A percentile compares a stretch with the other conserved stretches of the same genome.
These are phyloP conservation scores for Monomorium pharaonis DNA, from an alignment of 1,140 invertebrate genomes.

Conservation along the genomic window DNA sequence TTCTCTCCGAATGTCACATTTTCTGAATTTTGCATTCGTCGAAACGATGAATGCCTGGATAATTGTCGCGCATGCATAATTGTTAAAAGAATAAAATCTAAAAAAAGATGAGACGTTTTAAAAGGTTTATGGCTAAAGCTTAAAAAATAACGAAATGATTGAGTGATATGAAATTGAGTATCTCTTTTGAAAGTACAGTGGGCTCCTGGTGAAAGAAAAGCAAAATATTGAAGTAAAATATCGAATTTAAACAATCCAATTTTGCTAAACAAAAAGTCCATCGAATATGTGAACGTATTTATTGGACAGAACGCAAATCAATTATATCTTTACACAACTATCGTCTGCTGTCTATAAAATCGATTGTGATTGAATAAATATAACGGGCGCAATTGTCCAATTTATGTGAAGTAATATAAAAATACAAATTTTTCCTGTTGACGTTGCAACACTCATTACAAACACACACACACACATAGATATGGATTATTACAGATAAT, in stretches of 20 bases:
- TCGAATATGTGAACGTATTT: neutral
- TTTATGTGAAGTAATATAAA: neutral
- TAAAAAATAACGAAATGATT: neutral
- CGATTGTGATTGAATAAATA: conserved; percentile 16
- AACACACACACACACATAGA: too few species aligned
- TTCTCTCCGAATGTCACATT: neutral
- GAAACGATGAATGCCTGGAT: neutral
- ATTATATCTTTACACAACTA: conserved; percentile 32
- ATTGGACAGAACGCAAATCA: conserved; percentile 32
- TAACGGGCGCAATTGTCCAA: neutral
- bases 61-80: neutral
- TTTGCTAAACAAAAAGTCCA: neutral
- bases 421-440: neutral
- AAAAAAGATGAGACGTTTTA: neutral
- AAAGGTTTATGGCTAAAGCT: neutral
- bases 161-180: neutral
- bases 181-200: neutral
- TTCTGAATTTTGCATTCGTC: neutral
- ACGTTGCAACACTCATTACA: neutral
- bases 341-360: neutral
- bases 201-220: neutral
- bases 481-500: neutral
- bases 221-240: conserved; percentile 14
- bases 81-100: neutral
- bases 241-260: conserved; percentile 27